These are phyloP conservation scores for Stomorhina lunata DNA, from an alignment of 2,888 invertebrate genomes.

Conservation along the genomic window DNA sequence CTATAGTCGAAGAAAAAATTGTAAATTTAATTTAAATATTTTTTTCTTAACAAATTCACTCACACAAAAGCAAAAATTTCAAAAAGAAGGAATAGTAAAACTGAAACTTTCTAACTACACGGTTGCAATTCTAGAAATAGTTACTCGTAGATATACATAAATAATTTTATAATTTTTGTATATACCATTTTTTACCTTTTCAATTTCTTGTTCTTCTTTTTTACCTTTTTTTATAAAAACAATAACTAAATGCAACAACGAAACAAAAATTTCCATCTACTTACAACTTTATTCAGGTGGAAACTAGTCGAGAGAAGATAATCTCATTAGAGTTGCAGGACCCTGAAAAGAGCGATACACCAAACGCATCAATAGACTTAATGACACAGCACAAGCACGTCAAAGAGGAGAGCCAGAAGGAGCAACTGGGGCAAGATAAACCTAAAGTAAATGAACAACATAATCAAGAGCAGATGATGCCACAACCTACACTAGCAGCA, in stretches of 20 bases:
- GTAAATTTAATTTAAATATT: neutral
- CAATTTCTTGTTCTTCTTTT: slow-evolving; percentile 25
- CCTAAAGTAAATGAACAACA: neutral
- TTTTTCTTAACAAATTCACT: neutral
- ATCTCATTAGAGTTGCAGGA: slow-evolving; percentile 91
- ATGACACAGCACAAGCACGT: slow-evolving; percentile 24
- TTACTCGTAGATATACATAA: too few relatives aligned
- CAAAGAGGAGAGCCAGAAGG: neutral
- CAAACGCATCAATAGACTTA: slow-evolving; percentile 61
- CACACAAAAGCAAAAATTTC: neutral
- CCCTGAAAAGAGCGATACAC: slow-evolving; percentile 77
- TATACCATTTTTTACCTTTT: slow-evolving; percentile 2
- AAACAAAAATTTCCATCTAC: slow-evolving; percentile 72
- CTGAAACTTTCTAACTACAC: too few relatives aligned
- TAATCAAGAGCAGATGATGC: slow-evolving; percentile 38
- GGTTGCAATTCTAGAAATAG: too few relatives aligned
- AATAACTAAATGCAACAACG: slow-evolving; percentile 58
- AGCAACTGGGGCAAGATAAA: neutral
- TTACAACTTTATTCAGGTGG: slow-evolving; percentile 83
- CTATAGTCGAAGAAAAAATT: neutral
- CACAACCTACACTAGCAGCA: slow-evolving; percentile 7
- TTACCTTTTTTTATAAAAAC: slow-evolving; percentile 22
- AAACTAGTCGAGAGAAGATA: slow-evolving; percentile 94
- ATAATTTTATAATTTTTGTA: slow-evolving; percentile 26
- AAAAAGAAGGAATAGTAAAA: neutral